Evolutionary conservation across 2,888 invertebrate species (phyloP).

Genomic region (Lepidocyrtoides sp.): DNA sequence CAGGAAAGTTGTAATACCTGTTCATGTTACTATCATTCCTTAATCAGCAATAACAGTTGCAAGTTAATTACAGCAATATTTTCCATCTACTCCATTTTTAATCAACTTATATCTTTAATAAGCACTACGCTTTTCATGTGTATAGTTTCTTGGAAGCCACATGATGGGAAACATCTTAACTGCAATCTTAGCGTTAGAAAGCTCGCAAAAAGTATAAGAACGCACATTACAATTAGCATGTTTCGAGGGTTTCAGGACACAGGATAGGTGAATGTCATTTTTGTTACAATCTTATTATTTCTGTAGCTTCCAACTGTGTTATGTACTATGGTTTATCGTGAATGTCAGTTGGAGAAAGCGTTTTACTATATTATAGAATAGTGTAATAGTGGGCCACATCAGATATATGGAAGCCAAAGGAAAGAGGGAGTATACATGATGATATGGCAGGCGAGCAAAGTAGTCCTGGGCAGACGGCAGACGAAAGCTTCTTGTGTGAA

Average conservation of each 20-base stretch:
- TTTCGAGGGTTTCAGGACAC: background rate
- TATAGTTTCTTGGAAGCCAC: background rate
- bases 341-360: constrained; percentile 4
- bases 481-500: background rate
- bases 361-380: background rate
- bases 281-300: background rate
- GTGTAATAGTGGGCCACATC: background rate
- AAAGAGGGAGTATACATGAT: background rate
- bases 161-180: background rate
- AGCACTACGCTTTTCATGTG: no score
- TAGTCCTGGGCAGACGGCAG: background rate
- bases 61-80: constrained; percentile 4
- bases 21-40: background rate
- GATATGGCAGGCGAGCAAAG: background rate
- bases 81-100: background rate
- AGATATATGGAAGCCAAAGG: background rate
- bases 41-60: background rate
- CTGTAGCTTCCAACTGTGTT: background rate
- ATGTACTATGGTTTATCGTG: no score
- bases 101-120: no score
- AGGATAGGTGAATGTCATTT: background rate
- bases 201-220: no score
- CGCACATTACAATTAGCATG: no score
- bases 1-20: no score
- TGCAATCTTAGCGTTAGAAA: no score